phyloP scores from a whole-genome alignment of 2,797 vertebrate species.

The Crocidura indochinensis region DNA sequence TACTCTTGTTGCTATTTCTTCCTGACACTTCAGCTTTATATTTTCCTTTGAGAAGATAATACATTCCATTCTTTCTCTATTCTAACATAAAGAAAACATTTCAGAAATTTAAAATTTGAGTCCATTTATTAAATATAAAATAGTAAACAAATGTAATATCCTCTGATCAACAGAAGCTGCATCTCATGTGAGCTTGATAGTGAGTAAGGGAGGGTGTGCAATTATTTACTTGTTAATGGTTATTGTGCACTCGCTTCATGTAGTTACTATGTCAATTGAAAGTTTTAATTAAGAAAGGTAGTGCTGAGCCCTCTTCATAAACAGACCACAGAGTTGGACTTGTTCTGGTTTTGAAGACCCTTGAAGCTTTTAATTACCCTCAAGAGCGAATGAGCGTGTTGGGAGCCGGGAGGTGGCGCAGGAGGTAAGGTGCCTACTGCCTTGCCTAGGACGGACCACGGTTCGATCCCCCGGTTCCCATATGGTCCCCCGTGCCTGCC shows the following conservation, averaged over 20 bases:
- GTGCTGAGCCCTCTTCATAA: not conserved
- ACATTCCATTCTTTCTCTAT: not conserved
- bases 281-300: too few species aligned
- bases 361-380: not conserved
- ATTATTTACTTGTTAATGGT: not conserved
- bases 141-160: not conserved
- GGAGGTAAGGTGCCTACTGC: too few species aligned
- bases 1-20: not conserved
- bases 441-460: too few species aligned
- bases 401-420: too few species aligned
- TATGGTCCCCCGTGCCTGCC: too few species aligned
- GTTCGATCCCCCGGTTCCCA: too few species aligned
- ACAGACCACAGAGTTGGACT: not conserved
- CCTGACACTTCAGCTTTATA: fast-evolving
- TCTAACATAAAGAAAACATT: not conserved
- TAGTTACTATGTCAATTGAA: too few species aligned
- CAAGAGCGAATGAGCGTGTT: too few species aligned
- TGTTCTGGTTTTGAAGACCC: too few species aligned
- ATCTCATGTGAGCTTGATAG: fast-evolving
- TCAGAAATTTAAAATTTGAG: not conserved
- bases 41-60: not conserved
- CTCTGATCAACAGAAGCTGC: not conserved
- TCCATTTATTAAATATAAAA: not conserved
- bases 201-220: not conserved
- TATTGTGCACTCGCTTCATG: not conserved